These are phyloP conservation scores for Pangasianodon gigas DNA, from an alignment of 2,113 vertebrate genomes.

Conservation along the genomic window DNA sequence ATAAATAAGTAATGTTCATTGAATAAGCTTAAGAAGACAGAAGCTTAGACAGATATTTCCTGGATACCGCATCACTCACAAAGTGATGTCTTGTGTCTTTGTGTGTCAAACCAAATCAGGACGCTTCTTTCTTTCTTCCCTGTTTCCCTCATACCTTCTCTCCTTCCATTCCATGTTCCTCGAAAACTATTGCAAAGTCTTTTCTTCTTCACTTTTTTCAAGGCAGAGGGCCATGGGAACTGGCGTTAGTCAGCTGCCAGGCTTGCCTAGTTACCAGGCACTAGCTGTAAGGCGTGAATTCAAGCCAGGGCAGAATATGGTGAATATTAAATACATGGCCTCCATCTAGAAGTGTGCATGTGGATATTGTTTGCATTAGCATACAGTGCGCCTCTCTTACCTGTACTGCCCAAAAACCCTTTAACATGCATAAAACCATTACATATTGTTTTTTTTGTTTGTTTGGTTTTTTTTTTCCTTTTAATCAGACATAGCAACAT, in stretches of 20 bases:
- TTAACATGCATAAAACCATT: conserved; percentile 45
- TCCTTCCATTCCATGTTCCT: conserved; percentile 25
- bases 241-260: conserved; percentile 79
- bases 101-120: conserved; percentile 15
- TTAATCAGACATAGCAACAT: conserved; percentile 32
- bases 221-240: conserved; percentile 79
- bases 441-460: conserved; percentile 15
- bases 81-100: conserved; percentile 46
- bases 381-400: conserved; percentile 65
- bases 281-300: conserved; percentile 78
- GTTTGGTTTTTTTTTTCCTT: background rate
- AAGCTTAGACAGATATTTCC: background rate
- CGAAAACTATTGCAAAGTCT: conserved; percentile 76
- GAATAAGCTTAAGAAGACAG: background rate
- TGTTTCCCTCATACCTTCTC: conserved; percentile 38
- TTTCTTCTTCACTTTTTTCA: conserved; percentile 73
- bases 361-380: conserved; percentile 76
- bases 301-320: conserved; percentile 80
- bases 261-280: conserved; percentile 78
- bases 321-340: conserved; percentile 76
- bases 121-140: conserved; percentile 18
- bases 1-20: background rate
- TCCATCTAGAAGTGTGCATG: conserved; percentile 80
- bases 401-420: conserved; percentile 45
- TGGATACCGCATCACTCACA: background rate